Evolutionary conservation across 2,113 vertebrate genomes (phyloP), one percentile per base, ranked within the genome.

Genomic region (Petaurus breviceps): DNA sequence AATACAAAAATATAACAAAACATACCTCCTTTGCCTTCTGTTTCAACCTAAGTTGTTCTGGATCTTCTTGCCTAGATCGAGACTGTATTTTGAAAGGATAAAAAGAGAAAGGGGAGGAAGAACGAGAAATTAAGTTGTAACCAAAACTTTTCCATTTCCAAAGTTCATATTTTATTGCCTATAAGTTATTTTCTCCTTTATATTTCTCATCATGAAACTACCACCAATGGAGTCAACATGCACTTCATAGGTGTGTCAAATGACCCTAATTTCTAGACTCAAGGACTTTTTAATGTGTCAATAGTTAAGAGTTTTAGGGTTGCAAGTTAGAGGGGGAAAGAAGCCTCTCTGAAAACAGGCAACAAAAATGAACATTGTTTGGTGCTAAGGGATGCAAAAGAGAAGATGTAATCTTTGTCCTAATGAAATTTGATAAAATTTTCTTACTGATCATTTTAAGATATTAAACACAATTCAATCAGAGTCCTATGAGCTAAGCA

Each of bases 1-100:
- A 5, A 0, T 0, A 3, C 0, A 53, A 28, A 16, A 50, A 0
- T 0, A 3, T 7, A 3, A 89, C 90, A 49, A 8, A 84, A 47
- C 98, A 97, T 95, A 99, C 99, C 99, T 99, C 99, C 98, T 99
- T 99, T 94, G 99, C 99, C 98, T 99, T 99, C 98, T 99, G 99
- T 97, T 99, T 99, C 55, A 99, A 98, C 95, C 99, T 95, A 91
- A 99, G 98, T 93, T 99, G 99, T 61, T 99, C 99, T 0, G 99
- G 99, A 97, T 99, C 99, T 98, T 99, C 99, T 98, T 99, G 99
- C 97, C 99, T 98, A 96, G 99, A 99, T 96, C 99, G 99, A 98
- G 99, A 99, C 99, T 99, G 94, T 91, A 90, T 43, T 93, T 96
- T 96, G 91, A 93, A 92, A 95, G 16, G 43, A 84, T 43, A 84